Evolutionary conservation across 2,888 invertebrate species (phyloP).

Genomic region (Drosophila maculinotata): DNA sequence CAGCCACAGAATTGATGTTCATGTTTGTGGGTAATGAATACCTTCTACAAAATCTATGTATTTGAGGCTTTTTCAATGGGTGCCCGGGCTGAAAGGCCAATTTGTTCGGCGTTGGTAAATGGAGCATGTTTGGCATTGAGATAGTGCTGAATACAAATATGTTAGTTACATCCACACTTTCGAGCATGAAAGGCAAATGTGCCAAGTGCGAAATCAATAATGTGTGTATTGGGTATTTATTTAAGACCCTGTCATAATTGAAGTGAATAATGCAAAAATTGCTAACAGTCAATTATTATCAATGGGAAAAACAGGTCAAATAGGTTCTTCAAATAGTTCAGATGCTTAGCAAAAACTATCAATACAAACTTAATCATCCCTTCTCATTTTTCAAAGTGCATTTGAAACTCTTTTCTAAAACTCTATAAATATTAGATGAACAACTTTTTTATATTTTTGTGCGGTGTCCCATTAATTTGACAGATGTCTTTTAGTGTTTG

Average conservation of each 20-base stretch:
- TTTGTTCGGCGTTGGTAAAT: constrained; percentile 41
- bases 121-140: constrained; percentile 11
- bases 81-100: constrained; percentile 23
- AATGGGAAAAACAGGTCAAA: too few species aligned
- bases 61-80: constrained; percentile 38
- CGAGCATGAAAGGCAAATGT: not conserved
- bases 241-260: not conserved
- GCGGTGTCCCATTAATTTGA: not conserved
- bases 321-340: too few species aligned
- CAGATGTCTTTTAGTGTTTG: not conserved
- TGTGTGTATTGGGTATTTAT: too few species aligned
- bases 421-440: too few species aligned
- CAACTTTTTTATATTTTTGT: too few species aligned
- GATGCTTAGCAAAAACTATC: too few species aligned
- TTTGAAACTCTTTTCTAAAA: too few species aligned
- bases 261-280: not conserved
- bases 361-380: too few species aligned
- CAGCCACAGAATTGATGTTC: constrained; percentile 68
- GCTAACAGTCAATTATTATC: too few species aligned
- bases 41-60: constrained; percentile 48
- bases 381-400: too few species aligned
- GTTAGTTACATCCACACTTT: not conserved
- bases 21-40: constrained; percentile 70
- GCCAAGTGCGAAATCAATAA: constrained; percentile 8
- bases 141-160: constrained; percentile 5